Evolutionary conservation across 1,140 invertebrate species (phyloP), one percentile per base, ranked within the genome.

Genomic region (Bombus impatiens): DNA sequence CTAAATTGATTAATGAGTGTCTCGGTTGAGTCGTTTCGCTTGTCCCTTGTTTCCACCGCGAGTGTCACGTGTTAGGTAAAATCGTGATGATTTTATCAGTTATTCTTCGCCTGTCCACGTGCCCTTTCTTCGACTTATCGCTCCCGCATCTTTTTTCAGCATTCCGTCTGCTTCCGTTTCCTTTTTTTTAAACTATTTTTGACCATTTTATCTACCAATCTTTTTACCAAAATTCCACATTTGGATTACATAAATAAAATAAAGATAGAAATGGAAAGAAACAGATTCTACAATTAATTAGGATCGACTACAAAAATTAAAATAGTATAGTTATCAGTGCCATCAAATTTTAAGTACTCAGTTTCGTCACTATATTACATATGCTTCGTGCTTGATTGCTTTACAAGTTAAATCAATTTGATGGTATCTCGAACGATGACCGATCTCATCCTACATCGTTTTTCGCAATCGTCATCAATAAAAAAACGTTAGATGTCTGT

Each of bases 1-100:
- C 59, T 86, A 86, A 86, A 86, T 86, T 82, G 59, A 67, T 82
- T 82, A 86, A 86, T 72, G 78, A 81, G 42, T 65, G 71, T 75
- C 59, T 18, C 68, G 37, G 35, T 18, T 40, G 37, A n/a, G 68
- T 59, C 57, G 44, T 75, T 86, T 86, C 32, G 57, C 8, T 81
- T 47, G 42, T 85, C 57, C 18, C 57, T 74, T 37, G 82, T 62
- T 57, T 65, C 32, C 15, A 40, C 22, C 1, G 12, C 25, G n/a
- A 62, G 4, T 74, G 59, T 82, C 84, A 81, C 59, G 59, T 68
- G 71, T 37, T 57, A 10, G 42, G 6, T 13, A 32, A 40, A 86
- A 67, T 81, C 44, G 37, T 57, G n/a, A 86, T 44, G 71, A 86
- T 86, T 81, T 81, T 86, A 86, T 86, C 78, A 40, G 13, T 13